These are phyloP conservation scores for Tetrao urogallus DNA, from an alignment of 2,113 vertebrate species.

Conservation along the genomic window DNA sequence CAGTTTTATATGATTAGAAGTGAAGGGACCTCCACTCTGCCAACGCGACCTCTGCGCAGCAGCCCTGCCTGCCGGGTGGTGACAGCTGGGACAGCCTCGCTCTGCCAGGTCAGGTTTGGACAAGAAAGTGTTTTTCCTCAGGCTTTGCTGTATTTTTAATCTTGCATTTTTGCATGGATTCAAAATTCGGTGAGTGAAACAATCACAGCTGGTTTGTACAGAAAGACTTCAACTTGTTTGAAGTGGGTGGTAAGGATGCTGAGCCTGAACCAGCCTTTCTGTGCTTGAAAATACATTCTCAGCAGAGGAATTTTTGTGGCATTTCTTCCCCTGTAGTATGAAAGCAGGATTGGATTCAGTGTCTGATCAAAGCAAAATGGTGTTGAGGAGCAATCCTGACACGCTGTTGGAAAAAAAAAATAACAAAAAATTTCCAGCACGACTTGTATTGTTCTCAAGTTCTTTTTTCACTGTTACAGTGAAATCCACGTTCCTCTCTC, in stretches of 20 bases:
- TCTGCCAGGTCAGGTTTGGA: neutral
- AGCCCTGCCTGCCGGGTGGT: neutral
- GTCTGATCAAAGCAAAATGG: neutral
- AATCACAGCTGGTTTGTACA: neutral
- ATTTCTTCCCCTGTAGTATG: neutral
- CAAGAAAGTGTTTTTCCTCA: neutral
- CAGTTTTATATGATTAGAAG: neutral
- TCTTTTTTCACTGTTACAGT: neutral
- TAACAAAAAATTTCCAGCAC: neutral
- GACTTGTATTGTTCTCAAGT: fast-evolving
- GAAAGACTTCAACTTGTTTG: neutral
- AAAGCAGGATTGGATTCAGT: neutral
- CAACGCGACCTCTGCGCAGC: neutral
- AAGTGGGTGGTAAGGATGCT: neutral
- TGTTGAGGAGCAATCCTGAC: neutral
- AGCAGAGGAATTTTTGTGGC: neutral
- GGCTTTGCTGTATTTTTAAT: neutral
- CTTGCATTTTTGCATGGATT: neutral
- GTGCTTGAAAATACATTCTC: neutral
- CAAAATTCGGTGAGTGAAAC: neutral
- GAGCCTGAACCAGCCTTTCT: neutral
- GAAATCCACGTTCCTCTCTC: fast-evolving
- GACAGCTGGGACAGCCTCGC: neutral
- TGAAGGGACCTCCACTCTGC: neutral
- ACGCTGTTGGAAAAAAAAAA: neutral